A percentile compares a stretch with the other conserved stretches of the same genome.
phyloP scores from a whole-genome alignment of 2,797 vertebrate species.

The Aotus griseimembra region DNA sequence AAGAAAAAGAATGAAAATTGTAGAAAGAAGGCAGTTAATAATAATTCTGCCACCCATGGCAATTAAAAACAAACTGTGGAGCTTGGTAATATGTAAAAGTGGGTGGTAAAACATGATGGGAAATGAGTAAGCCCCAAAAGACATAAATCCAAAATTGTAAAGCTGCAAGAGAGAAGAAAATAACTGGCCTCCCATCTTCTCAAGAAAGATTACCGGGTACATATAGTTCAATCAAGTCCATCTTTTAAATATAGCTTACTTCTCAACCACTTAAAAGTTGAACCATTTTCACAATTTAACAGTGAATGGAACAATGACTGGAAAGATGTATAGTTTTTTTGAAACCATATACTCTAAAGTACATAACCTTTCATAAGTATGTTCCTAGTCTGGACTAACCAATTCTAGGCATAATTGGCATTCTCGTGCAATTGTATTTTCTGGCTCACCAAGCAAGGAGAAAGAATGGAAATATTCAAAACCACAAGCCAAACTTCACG shows the following conservation, averaged over 20 bases:
- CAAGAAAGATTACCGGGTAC: neutral
- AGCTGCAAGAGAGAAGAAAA: neutral
- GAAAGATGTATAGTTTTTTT: neutral
- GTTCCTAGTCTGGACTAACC: neutral
- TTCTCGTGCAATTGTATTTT: neutral
- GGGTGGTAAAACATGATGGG: neutral
- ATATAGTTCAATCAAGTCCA: accelerated
- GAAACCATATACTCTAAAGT: neutral
- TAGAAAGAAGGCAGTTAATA: conserved; percentile 17
- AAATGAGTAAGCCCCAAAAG: neutral
- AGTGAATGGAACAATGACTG: neutral
- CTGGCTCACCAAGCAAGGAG: conserved; percentile 15
- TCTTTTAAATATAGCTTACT: neutral
- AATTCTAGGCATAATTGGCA: neutral
- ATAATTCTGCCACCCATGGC: conserved; percentile 15
- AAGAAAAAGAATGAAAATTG: conserved; percentile 61
- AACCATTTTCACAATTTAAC: conserved; percentile 27
- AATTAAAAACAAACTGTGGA: conserved; percentile 21
- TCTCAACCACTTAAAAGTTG: neutral
- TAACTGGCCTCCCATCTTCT: neutral
- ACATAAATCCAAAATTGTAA: neutral
- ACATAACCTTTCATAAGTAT: neutral
- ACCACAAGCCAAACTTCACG: neutral
- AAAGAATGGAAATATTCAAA: neutral
- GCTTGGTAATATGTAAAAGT: accelerated